Evolutionary conservation across 2,113 vertebrate genomes (phyloP).

Genomic region (Furnarius figulus): DNA sequence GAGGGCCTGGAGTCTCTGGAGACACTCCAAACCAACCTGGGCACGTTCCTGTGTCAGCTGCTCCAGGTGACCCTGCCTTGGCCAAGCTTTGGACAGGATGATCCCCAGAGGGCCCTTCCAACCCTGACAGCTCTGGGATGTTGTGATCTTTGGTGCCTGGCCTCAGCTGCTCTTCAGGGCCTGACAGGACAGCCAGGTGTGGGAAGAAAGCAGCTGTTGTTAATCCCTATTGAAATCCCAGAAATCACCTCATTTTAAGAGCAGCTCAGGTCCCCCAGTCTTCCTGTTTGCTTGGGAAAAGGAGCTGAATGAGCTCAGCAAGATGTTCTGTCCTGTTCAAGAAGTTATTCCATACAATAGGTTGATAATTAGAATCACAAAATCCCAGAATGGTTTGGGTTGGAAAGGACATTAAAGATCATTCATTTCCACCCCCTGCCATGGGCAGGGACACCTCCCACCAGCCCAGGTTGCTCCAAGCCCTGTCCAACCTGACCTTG

Average conservation of each 20-base stretch:
- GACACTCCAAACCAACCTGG: not conserved
- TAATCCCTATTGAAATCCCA: not conserved
- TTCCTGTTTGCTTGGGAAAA: not conserved
- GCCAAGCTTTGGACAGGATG: not conserved
- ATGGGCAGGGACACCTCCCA: not conserved
- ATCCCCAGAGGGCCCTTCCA: not conserved
- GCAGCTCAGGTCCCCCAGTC: rapidly evolving
- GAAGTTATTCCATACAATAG: rapidly evolving
- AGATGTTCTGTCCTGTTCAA: not conserved
- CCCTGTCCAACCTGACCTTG: rapidly evolving
- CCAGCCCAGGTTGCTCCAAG: rapidly evolving
- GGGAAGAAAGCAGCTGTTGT: not conserved
- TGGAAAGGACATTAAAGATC: not conserved
- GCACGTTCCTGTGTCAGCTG: not conserved
- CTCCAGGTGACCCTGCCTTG: not conserved
- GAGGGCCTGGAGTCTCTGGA: not conserved
- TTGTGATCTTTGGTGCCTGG: not conserved
- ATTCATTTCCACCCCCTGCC: not conserved
- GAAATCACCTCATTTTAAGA: not conserved
- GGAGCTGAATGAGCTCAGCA: rapidly evolving
- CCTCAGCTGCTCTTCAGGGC: not conserved
- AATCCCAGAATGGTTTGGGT: not conserved
- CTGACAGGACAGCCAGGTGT: not conserved
- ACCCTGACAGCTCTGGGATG: not conserved
- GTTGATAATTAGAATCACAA: not conserved